Base-by-base conservation (phyloP, 1,140 invertebrate species). In the Ericerus pela region DNA sequence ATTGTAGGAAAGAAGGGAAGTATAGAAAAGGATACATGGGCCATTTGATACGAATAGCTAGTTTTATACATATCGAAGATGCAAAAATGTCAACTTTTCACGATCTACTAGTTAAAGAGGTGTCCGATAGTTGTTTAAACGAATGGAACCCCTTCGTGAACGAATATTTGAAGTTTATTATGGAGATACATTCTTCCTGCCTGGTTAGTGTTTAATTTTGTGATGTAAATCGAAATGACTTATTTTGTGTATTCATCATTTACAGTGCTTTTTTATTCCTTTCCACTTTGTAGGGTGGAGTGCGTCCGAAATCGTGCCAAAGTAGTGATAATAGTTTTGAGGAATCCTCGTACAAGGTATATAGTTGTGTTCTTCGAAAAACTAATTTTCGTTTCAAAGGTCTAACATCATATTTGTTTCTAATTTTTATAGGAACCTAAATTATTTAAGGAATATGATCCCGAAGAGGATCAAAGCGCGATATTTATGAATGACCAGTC, bases 331-430 rank as follows among this genome's bases (percentile, higher is more conserved):
- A 47, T 14, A 47, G 41, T 24, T 47, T 47, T 14, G 41, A 47
- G 26, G 41, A 47, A 47, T 3, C 41, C 41, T 47, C 20, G 41
- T 24, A n/a, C n/a, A 47, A 47, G 41, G 41, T 47, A 41, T 41
- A 4, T 41, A 10, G 14, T 41, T n/a, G n/a, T n/a, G n/a, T n/a
- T n/a, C n/a, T n/a, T n/a, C n/a, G n/a, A n/a, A n/a, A n/a, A n/a
- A n/a, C n/a, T n/a, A n/a, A n/a, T n/a, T n/a, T n/a, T n/a, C n/a
- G n/a, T n/a, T n/a, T n/a, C n/a, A n/a, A n/a, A n/a, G n/a, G n/a
- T n/a, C n/a, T 33, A 33, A n/a, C 8, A 33, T 33, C n/a, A 8
- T 33, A 33, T 33, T 33, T 33, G 8, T 33, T 33, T 33, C n/a
- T 33, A 33, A 10, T 8, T 10, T 10, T 41, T 41, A 16, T 41